These are phyloP conservation scores for Acrossocheilus wenchowensis DNA, from an alignment of 2,797 vertebrate species.

Conservation along the genomic window DNA sequence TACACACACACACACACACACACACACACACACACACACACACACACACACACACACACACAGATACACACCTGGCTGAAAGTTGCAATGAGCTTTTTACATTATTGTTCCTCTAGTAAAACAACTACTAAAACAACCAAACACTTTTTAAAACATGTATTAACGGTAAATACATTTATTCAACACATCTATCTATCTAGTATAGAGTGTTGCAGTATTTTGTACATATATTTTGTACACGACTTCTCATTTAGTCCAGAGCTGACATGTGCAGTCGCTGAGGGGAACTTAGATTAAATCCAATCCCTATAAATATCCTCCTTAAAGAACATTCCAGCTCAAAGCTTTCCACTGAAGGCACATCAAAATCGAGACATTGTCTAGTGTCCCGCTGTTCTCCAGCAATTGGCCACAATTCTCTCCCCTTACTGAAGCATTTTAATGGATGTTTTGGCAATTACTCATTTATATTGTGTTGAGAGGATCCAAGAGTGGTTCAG, in stretches of 20 bases:
- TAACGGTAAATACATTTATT: no score
- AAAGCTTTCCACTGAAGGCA: background rate
- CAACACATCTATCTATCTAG: background rate
- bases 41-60: background rate
- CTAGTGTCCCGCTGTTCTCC: background rate
- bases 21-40: background rate
- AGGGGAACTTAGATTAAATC: background rate
- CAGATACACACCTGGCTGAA: constrained; percentile 73
- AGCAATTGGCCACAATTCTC: background rate
- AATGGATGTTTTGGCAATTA: constrained; percentile 27
- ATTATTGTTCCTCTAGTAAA: background rate
- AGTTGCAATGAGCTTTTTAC: constrained; percentile 63
- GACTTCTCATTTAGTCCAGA: background rate
- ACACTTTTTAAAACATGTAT: background rate
- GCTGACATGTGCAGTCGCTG: background rate
- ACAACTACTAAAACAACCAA: background rate
- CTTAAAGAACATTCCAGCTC: constrained; percentile 4
- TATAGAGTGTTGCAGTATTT: background rate
- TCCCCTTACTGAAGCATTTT: background rate
- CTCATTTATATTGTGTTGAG: constrained; percentile 22
- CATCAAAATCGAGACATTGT: background rate
- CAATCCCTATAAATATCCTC: constrained; percentile 8
- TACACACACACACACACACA: constrained; percentile 17
- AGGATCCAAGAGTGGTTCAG: background rate
- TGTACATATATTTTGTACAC: background rate